A percentile compares a stretch with the other conserved stretches of the same genome.
Evolutionary conservation across 2,113 vertebrate genomes (phyloP).

Genomic region (Nanger granti): DNA sequence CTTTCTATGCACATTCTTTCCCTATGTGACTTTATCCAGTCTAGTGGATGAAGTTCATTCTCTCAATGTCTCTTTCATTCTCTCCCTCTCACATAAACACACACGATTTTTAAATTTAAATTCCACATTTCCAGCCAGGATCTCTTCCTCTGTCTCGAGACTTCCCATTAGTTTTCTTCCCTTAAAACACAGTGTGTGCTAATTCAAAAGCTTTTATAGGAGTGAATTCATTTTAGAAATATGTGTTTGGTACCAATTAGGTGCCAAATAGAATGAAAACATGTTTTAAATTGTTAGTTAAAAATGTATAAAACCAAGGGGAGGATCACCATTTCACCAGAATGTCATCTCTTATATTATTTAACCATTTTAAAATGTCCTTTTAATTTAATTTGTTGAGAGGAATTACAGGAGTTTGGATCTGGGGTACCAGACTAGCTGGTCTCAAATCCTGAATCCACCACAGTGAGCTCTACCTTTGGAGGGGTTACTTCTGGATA

Average conservation of each 20-base stretch:
- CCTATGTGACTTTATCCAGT: background rate
- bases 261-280: background rate
- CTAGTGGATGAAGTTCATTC: background rate
- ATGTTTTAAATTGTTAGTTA: background rate
- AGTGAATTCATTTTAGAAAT: constrained; percentile 15
- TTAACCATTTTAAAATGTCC: background rate
- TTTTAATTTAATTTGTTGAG: background rate
- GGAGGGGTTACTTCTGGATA: background rate
- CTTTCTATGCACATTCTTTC: background rate
- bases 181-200: background rate
- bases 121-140: background rate
- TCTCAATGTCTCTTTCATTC: background rate
- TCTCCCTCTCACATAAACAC: background rate
- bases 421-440: background rate
- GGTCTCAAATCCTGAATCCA: background rate
- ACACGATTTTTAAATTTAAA: background rate
- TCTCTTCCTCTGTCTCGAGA: background rate
- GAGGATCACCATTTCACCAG: background rate
- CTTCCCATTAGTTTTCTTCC: background rate
- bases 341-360: background rate
- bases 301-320: background rate
- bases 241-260: background rate
- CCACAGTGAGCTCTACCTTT: background rate
- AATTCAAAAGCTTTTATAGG: background rate
- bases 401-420: background rate